These are phyloP conservation scores for Peromyscus polionotus DNA, from an alignment of 2,113 vertebrate species.

Conservation along the genomic window DNA sequence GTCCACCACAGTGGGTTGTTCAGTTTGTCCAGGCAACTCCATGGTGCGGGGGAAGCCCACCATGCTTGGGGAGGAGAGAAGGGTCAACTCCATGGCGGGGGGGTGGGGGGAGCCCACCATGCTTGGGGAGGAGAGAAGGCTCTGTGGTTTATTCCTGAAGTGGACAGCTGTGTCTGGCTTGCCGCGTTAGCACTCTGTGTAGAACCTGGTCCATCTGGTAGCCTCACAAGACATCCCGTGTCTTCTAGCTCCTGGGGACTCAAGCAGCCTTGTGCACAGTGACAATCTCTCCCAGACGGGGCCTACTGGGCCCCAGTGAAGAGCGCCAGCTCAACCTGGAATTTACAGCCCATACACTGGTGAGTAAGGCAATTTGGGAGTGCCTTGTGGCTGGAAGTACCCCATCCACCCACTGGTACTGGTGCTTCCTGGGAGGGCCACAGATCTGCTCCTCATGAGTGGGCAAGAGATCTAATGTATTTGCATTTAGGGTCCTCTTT, in stretches of 20 bases:
- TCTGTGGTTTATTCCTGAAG: not conserved
- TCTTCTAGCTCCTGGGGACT: slow-evolving; percentile 88
- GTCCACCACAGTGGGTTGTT: not conserved
- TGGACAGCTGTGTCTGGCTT: not conserved
- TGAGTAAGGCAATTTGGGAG: slow-evolving; percentile 74
- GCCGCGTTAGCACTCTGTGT: not conserved
- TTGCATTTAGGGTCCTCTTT: not conserved
- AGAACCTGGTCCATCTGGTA: not conserved
- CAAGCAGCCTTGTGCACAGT: slow-evolving; percentile 88
- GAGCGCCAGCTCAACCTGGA: slow-evolving; percentile 88
- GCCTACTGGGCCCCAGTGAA: slow-evolving; percentile 90
- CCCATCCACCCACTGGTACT: rapidly evolving
- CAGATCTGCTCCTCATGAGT: not conserved
- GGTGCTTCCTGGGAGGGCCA: not conserved
- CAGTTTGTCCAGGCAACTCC: not conserved
- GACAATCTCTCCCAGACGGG: slow-evolving; percentile 87
- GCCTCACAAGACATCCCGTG: not conserved
- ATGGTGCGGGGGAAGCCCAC: not conserved
- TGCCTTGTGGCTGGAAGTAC: not conserved
- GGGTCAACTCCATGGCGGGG: not conserved
- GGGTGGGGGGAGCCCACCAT: too few species aligned
- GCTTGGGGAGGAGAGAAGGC: not conserved
- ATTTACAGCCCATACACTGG: slow-evolving; percentile 87
- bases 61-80: not conserved
- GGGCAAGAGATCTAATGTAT: not conserved